Evolutionary conservation across 2,113 vertebrate species (phyloP), one percentile per base, ranked within the genome.

Genomic region (Halichoeres trimaculatus): DNA sequence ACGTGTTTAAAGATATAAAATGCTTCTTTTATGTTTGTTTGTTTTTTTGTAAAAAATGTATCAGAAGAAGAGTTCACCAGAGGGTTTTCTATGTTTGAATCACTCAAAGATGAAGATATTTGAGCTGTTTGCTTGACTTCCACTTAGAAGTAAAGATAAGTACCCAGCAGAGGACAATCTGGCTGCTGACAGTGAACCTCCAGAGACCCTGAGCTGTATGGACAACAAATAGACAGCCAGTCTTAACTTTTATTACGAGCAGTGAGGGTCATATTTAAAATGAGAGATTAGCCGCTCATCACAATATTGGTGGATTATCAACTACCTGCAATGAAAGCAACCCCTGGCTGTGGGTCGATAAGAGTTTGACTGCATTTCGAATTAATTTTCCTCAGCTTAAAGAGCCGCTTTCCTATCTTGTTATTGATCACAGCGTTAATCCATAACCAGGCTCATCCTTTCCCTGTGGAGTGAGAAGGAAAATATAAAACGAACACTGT

Each of bases 371-470:
- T 96, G 96, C 96, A 95, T 96, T 96, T 96, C 94, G 91, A 96
- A 96, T 98, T 98, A 96, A 98, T 98, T 98, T 98, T 96, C 95
- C 93, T 94, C 93, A 93, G 95, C 95, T 88, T 94, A 95, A 94
- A 95, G 93, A 94, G 75, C 70, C 88, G 92, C 94, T 92, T 94
- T 95, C 94, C 94, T 96, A 96, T 96, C 95, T 95, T 93, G 91
- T 93, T 97, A 99, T 98, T 95, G 97, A 98, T 97, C 94, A 94
- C 85, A 68, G 90, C 93, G 93, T 96, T 98, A 98, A 98, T 99
- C 96, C 95, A 98, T 98, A 97, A 96, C 95, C 93, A 94, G 94
- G 95, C 94, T 94, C 95, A 95, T 94, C 94, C 94, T 92, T 89
- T 94, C 93, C 95, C 94, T 80, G 86, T 87, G 93, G 93, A 96